Base-by-base conservation (phyloP, 2,113 vertebrate genomes). In the Protobothrops flavoviridis region DNA sequence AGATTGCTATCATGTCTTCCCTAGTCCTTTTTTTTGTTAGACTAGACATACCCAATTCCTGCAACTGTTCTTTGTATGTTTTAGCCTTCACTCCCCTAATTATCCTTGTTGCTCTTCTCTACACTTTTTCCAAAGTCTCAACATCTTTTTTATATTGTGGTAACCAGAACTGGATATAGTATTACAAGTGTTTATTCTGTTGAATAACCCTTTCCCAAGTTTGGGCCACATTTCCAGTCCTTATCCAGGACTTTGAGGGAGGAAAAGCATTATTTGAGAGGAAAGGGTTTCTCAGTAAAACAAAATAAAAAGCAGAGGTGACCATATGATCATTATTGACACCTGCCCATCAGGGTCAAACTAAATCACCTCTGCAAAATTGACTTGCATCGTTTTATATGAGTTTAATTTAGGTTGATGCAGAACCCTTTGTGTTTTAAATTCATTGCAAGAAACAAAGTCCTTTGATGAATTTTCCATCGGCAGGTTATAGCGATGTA, bases 151-250 rank as follows among this genome's bases (percentile, higher is more conserved):
- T 8, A 59, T 59, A 9, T 24, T 24, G 57, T 57, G 56, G 21
- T 59, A 23, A 59, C 23, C 21, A 59, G 57, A 59, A 59, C 57
- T 59, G 57, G 56, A 24, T 59, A 3, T 23, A 59, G 24, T 24
- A 59, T 59, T 59, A 7, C 57, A 24, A 59, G 7, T 24, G 23
- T 59, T 59, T 24, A 59, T 59, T 59, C 11, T 4, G 29, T 12
- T 93, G 91, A 93, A 95, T 87, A 94, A 87, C 69, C 48, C 88
- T 95, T 2, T 43, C 12, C 2, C n/a, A 69, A 61, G 48, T 20
- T 12, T 88, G 24, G 52, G 20, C 5, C 33, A 4, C 39, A 21
- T 57, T 21, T 43, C 53, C 24, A 12, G 9, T 39, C 6, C 55
- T 87, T 91, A 48, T 17, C 24, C 13, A 52, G n/a, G 57, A 20